Evolutionary conservation across 1,140 invertebrate species (phyloP).

Genomic region (Periplaneta americana): DNA sequence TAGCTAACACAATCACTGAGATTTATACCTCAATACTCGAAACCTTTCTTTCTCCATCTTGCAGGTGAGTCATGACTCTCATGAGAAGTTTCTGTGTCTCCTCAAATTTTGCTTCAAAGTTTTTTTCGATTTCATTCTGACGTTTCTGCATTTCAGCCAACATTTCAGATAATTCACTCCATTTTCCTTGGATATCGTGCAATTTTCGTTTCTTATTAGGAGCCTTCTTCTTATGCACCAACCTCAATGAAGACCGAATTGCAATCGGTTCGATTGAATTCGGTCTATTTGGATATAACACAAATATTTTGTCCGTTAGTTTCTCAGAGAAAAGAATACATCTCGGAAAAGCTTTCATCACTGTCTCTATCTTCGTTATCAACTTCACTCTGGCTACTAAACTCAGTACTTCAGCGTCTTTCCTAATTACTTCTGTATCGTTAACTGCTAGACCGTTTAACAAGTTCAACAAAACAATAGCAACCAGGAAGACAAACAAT

Average conservation of each 20-base stretch:
- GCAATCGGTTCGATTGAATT: background rate
- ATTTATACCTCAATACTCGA: no score
- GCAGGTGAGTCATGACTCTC: background rate
- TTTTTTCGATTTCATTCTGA: no score
- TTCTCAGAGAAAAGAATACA: background rate
- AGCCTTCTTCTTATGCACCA: background rate
- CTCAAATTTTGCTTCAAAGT: background rate
- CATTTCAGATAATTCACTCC: background rate
- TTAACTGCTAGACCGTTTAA: constrained; percentile 75
- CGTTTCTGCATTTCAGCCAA: background rate
- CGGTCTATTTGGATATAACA: background rate
- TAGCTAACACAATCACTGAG: no score
- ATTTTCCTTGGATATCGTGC: background rate
- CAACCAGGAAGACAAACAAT: constrained; percentile 71
- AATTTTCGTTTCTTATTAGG: background rate
- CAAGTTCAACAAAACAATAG: constrained; percentile 73
- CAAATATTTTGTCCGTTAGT: background rate
- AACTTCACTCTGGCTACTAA: constrained; percentile 61
- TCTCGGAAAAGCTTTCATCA: background rate
- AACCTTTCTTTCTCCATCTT: background rate
- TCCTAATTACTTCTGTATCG: constrained; percentile 67
- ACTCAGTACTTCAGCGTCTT: constrained; percentile 67
- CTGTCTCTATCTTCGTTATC: constrained; percentile 31
- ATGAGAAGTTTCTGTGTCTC: background rate
- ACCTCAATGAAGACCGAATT: background rate